Evolutionary conservation across 2,113 vertebrate genomes (phyloP).

Genomic region (Macquaria australasica): DNA sequence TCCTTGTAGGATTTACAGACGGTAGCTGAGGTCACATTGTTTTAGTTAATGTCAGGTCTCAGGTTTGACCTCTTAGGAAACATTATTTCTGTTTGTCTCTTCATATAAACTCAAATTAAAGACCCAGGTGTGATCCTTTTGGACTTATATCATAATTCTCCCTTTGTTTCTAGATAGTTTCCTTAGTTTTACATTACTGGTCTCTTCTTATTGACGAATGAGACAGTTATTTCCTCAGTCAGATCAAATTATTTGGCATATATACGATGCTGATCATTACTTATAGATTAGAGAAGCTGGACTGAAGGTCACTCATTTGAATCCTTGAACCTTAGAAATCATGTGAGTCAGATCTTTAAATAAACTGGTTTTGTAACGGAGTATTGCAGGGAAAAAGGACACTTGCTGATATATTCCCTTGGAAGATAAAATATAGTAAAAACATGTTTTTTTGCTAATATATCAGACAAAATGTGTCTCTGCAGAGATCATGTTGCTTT

Average conservation of each 20-base stretch:
- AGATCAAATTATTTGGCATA: neutral
- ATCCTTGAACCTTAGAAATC: neutral
- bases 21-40: constrained; percentile 26
- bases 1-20: constrained; percentile 18
- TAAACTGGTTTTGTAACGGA: neutral
- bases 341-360: neutral
- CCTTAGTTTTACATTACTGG: neutral
- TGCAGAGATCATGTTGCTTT: neutral
- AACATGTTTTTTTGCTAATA: neutral
- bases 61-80: constrained; percentile 14
- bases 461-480: neutral
- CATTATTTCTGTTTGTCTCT: neutral
- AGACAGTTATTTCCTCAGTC: neutral
- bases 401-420: neutral
- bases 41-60: neutral
- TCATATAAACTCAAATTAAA: neutral
- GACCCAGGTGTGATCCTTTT: neutral
- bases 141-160: neutral
- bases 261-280: neutral
- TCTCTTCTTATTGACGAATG: neutral
- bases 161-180: neutral
- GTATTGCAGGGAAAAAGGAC: neutral
- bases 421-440: neutral
- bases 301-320: neutral
- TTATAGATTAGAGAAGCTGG: neutral